Base-by-base conservation (phyloP, 2,888 invertebrate genomes). In the Tortricodes alternella region DNA sequence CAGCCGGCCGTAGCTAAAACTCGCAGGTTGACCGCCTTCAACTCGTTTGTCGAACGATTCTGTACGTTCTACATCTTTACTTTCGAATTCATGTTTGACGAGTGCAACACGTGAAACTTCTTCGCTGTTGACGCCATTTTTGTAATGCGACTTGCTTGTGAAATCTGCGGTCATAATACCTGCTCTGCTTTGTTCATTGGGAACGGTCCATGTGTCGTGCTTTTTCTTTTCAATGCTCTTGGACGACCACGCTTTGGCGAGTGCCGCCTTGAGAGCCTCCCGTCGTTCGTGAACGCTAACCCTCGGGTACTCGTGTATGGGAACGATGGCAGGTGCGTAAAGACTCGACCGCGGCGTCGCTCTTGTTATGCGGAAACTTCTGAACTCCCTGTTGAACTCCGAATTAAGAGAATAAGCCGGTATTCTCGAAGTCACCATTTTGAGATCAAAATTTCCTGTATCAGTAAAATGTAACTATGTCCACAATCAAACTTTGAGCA, bases 351-450 rank as follows among this genome's bases (percentile, higher is more conserved):
- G 84, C 70, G 91, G 89, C 63, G 91, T 89, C 63, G 89, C 88
- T 72, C 91, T 80, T 66, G 91, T 88, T 70, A 91, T 88, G 71
- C 91, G 89, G 83, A 91, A 91, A 88, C 91, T 91, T 84, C 91
- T 88, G 83, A 91, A 91, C 86, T 91, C 91, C 81, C 91, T 89
- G 85, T 92, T 91, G 85, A 92, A 89, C 85, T 93, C 93, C 85
- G 92, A 92, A 85, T 92, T 92, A 68, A 93, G 85, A 80, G 91
- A 91, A 87, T 92, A 92, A 80, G 92, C 92, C 64, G 93, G 92
- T 87, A 93, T 92, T 78, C 92, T 91, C 80, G 92, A 92, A 78
- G 92, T 92, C 81, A 92, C 92, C 93, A 92, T 92, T 86, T 86
- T 90, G 90, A 90, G 89, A 89, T 88, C 89, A 83, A 88, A 84